Conservation (phyloP, 2,888 invertebrate genomes). For the Melipona beecheii region DNA sequence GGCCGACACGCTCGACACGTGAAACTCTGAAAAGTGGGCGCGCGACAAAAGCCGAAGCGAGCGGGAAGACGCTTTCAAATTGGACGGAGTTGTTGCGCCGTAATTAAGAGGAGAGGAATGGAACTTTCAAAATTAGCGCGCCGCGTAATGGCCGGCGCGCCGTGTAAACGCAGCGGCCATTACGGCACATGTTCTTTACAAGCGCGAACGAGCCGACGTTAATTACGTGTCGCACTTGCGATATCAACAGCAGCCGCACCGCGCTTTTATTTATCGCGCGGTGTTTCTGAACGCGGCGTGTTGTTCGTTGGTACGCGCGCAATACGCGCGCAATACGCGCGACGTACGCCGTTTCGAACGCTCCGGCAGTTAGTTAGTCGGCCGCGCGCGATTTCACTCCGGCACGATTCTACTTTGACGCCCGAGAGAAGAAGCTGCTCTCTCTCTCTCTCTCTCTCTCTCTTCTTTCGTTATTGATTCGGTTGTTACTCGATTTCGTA, state of each 20-base stretch:
- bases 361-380: neutral
- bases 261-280: constrained; percentile 47
- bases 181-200: constrained; percentile 49
- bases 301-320: neutral
- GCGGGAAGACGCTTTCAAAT: constrained; percentile 7
- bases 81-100: constrained; percentile 5
- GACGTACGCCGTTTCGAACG: neutral
- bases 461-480: neutral
- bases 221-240: constrained; percentile 55
- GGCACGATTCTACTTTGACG: constrained; percentile 8
- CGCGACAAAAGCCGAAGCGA: neutral
- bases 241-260: constrained; percentile 53
- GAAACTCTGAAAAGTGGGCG: no score
- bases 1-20: no score
- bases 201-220: constrained; percentile 43
- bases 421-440: neutral
- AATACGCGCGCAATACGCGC: no score
- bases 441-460: neutral
- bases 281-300: neutral
- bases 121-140: constrained; percentile 41
- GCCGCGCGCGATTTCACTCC: constrained; percentile 7
- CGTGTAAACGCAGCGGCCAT: constrained; percentile 28
- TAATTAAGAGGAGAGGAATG: constrained; percentile 34
- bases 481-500: neutral
- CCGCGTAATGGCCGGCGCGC: constrained; percentile 7